A percentile compares a stretch with the other conserved stretches of the same genome.
These are phyloP conservation scores for Falcunculus frontatus DNA, from an alignment of 2,113 vertebrate genomes.

Conservation along the genomic window DNA sequence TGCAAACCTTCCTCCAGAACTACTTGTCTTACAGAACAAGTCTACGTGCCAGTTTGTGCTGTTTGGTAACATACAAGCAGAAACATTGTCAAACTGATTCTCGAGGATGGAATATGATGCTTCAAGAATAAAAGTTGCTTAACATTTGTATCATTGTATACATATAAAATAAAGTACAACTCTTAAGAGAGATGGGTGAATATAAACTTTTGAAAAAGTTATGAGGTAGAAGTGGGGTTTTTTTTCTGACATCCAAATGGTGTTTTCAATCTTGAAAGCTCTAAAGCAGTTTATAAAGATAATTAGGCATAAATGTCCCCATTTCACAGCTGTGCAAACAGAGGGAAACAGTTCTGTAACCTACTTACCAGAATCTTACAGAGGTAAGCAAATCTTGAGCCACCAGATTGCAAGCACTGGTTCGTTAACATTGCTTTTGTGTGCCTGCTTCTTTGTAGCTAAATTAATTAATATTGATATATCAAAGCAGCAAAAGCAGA, in stretches of 20 bases:
- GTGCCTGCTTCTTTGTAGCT: background rate
- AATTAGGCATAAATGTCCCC: conserved; percentile 54
- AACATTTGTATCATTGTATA: background rate
- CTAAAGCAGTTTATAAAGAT: conserved; percentile 49
- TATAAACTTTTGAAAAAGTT: background rate
- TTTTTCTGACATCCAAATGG: background rate
- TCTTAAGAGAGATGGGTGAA: background rate
- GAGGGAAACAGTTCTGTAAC: conserved; percentile 41
- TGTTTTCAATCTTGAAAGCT: conserved; percentile 20
- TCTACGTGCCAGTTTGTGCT: background rate
- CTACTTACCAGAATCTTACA: conserved; percentile 46
- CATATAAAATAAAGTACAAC: background rate
- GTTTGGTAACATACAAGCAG: background rate
- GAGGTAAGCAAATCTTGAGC: conserved; percentile 51
- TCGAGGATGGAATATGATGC: background rate
- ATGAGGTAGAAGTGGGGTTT: background rate
- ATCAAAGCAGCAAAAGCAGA: background rate
- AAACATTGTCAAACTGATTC: background rate
- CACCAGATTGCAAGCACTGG: conserved; percentile 34
- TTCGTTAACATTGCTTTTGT: conserved; percentile 9
- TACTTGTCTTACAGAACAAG: background rate
- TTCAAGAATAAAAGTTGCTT: background rate
- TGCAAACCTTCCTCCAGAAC: background rate
- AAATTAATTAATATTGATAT: conserved; percentile 33
- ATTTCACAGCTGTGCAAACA: conserved; percentile 59